Percentiles rank a stretch among this genome's conserved stretches.
These are phyloP conservation scores for Oreochromis niloticus DNA, from an alignment of 2,113 vertebrate genomes.

Conservation along the genomic window DNA sequence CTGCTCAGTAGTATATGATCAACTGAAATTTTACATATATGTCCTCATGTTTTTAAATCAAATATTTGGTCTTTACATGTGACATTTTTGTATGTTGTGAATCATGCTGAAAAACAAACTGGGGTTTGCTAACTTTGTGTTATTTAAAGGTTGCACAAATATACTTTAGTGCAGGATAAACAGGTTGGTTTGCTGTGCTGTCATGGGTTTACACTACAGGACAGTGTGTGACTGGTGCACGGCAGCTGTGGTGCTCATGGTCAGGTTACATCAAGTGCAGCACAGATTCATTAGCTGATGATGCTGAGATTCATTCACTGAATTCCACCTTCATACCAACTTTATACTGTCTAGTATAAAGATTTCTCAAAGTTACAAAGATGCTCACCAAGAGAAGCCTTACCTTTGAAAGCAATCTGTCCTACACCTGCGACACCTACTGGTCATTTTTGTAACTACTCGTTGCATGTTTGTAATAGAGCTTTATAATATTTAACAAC, in stretches of 20 bases:
- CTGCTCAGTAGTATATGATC: neutral
- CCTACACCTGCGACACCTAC: neutral
- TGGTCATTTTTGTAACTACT: neutral
- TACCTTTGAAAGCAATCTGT: neutral
- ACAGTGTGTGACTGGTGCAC: neutral
- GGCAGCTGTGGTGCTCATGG: neutral
- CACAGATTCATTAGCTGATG: neutral
- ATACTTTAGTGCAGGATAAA: neutral
- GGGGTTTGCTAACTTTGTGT: accelerated
- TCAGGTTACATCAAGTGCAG: neutral
- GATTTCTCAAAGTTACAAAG: neutral
- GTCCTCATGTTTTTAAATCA: neutral
- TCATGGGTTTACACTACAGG: neutral
- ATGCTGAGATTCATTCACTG: neutral
- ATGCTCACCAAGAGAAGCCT: neutral
- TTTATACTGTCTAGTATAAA: neutral
- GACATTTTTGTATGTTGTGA: neutral
- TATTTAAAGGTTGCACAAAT: neutral
- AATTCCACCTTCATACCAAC: neutral
- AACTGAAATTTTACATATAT: neutral
- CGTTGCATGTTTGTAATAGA: neutral
- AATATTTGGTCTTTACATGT: neutral
- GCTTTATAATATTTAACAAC: neutral
- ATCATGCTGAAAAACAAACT: neutral
- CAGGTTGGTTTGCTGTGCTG: neutral